Base-by-base conservation (phyloP, 2,888 invertebrate genomes). In the Cryptocephalus primarius region DNA sequence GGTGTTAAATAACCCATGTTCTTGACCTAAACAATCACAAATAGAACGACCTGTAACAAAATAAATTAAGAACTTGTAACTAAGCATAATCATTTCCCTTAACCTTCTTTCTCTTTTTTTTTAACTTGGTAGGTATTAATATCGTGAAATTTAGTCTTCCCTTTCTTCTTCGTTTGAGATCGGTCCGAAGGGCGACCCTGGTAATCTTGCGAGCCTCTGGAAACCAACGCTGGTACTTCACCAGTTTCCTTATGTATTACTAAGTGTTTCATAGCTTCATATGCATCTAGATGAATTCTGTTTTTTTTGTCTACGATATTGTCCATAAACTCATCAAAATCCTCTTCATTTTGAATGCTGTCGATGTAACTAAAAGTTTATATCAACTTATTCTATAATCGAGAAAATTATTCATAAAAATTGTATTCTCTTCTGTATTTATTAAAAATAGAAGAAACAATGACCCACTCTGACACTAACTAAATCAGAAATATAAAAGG, bases 1-100 rank as follows among this genome's bases (percentile, higher is more conserved):
- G 70, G 99, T 99, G 65, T 90, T 92, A 47, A 99, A 76, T 41
- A 99, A 74, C 45, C 79, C 77, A 67, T 99, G 99, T 61, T 84
- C 86, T 4, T 83, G 77, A 0, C 96, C 96, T 68, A 96, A 90
- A 64, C 99, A 99, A 48, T 90, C 83, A 69, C 99, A 99, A 43
- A 74, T 74, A 60, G 88, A 86, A 34, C 97, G 77, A 9, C 95
- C 95, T 83, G 58, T 22, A 36, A 32, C 33, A 22, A 1, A 31
- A n/a, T 40, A 13, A 13, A 42, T 38, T 6, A 34, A 12, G 11
- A 9, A 40, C 11, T 12, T 39, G 13, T 22, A 22, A n/a, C 33
- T 10, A 33, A 31, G 34, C 43, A 8, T 36, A 4, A 48, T 41
- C 33, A 39, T 39, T 3, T 13, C 31, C 6, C 12, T 32, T 14